A percentile compares a stretch with the other conserved stretches of the same genome.
Conservation (phyloP, 2,888 invertebrate species). For the Parnassius orleans region DNA sequence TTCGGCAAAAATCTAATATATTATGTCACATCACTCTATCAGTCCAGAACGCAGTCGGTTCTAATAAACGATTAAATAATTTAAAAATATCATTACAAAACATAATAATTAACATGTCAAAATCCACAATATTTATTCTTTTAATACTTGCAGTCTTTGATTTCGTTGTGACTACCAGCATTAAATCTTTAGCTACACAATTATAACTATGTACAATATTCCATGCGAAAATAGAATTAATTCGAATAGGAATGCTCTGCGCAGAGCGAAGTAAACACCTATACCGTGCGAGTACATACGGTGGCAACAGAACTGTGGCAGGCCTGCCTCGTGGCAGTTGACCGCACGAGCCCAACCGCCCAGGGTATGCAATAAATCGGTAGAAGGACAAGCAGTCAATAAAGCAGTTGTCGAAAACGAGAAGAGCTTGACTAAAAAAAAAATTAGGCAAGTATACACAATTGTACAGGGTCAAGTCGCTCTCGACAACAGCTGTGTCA, state of each 20-base stretch:
- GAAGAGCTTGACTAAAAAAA: not conserved
- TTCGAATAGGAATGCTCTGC: constrained; percentile 68
- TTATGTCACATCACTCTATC: too few relatives aligned
- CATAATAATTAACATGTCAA: constrained; percentile 60
- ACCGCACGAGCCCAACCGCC: too few relatives aligned
- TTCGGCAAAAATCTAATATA: not conserved
- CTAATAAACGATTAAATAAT: constrained; percentile 62
- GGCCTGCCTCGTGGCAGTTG: too few relatives aligned
- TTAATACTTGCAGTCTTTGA: constrained; percentile 77
- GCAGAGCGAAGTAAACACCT: constrained; percentile 52
- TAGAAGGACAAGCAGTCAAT: too few relatives aligned
- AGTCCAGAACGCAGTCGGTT: constrained; percentile 23
- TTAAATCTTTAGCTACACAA: constrained; percentile 44
- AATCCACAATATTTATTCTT: constrained; percentile 39
- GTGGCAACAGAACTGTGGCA: not conserved
- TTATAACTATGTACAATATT: constrained; percentile 71
- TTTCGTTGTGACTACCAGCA: constrained; percentile 79
- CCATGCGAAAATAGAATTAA: constrained; percentile 52
- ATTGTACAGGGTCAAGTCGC: constrained; percentile 7
- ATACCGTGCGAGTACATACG: constrained; percentile 17
- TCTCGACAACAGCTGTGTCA: not conserved
- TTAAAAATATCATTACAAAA: constrained; percentile 56
- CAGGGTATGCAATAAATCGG: too few relatives aligned
- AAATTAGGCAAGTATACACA: constrained; percentile 21
- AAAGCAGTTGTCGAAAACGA: too few relatives aligned